Conservation (phyloP, 2,797 vertebrate genomes). For the Numenius phaeopus region DNA sequence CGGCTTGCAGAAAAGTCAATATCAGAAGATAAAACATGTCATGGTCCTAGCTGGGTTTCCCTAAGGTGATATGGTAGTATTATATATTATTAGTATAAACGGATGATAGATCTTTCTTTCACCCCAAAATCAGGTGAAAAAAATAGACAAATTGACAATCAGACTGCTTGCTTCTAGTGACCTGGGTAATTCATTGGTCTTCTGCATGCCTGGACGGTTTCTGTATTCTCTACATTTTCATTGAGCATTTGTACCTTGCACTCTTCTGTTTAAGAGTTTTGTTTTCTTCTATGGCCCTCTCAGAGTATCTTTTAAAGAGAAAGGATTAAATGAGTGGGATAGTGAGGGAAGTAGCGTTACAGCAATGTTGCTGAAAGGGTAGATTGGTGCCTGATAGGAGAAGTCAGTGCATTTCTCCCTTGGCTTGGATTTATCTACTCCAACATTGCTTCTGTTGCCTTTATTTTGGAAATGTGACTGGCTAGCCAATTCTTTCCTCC, state of each 20-base stretch:
- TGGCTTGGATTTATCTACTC: not conserved
- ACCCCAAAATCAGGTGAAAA: fast-evolving
- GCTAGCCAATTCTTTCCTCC: not conserved
- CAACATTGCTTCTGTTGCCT: not conserved
- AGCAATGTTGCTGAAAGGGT: not conserved
- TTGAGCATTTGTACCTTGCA: not conserved
- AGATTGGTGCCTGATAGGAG: not conserved
- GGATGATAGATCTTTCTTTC: not conserved
- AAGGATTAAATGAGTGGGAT: not conserved
- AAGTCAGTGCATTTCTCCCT: not conserved
- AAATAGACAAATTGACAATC: not conserved
- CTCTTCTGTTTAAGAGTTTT: not conserved
- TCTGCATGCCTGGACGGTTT: not conserved
- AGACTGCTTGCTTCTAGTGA: not conserved
- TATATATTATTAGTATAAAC: not conserved
- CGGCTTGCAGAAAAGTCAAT: too few relatives aligned
- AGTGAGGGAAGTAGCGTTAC: not conserved
- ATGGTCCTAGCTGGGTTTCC: not conserved
- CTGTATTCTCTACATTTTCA: not conserved
- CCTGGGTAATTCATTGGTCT: not conserved
- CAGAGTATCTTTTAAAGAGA: not conserved
- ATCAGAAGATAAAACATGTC: not conserved
- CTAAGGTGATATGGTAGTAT: not conserved
- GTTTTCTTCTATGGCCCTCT: fast-evolving
- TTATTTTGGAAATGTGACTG: not conserved